Conservation (phyloP, 1,140 invertebrate species). For the Drosophila orena region DNA sequence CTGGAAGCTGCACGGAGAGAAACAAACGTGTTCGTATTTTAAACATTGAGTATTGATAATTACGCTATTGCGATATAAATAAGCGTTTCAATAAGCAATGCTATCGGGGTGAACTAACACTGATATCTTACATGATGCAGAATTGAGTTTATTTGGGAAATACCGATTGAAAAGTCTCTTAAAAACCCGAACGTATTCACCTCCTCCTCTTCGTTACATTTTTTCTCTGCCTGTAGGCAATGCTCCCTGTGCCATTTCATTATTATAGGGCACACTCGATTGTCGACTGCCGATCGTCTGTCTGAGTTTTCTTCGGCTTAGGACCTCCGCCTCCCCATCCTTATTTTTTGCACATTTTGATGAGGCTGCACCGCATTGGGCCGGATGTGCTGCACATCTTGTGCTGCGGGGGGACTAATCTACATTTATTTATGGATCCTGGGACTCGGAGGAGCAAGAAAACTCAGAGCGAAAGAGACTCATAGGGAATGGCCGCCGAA, state of each 20-base stretch:
- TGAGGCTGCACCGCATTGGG: constrained; percentile 40
- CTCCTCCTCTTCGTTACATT: not conserved
- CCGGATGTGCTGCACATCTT: constrained; percentile 79
- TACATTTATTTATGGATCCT: constrained; percentile 83
- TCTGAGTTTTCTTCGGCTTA: constrained; percentile 22
- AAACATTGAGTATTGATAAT: not conserved
- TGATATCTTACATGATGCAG: no score
- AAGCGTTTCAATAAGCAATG: no score
- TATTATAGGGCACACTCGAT: constrained; percentile 72
- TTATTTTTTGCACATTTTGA: constrained; percentile 61
- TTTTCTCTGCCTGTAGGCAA: constrained; percentile 3
- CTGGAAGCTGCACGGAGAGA: constrained; percentile 13
- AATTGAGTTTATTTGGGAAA: no score
- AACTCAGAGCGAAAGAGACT: not conserved
- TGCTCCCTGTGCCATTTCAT: constrained; percentile 57
- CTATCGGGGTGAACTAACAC: no score
- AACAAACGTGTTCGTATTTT: not conserved
- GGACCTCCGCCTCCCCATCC: not conserved
- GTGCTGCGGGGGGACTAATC: constrained; percentile 65
- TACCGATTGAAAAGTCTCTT: not conserved
- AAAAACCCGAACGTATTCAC: not conserved
- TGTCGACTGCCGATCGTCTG: constrained; percentile 33
- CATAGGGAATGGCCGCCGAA: constrained; percentile 29
- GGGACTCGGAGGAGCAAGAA: constrained; percentile 15
- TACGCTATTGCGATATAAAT: no score